Percentiles rank a stretch among this genome's conserved stretches.
Evolutionary conservation across 2,113 vertebrate species (phyloP).

Genomic region (Pyrgilauda ruficollis): DNA sequence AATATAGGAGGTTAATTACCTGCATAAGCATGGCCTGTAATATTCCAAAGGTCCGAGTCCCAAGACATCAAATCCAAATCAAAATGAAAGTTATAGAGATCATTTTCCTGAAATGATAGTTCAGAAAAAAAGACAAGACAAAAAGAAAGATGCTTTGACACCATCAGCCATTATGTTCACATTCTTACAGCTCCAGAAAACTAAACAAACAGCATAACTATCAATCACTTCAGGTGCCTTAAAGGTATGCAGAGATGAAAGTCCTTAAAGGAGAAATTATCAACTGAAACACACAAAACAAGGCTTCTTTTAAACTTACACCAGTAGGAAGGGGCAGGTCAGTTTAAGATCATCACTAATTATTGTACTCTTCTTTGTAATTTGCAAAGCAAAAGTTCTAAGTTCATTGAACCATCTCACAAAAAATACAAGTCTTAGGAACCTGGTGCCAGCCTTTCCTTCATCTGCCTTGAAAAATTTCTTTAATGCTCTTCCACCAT

Average conservation of each 20-base stretch:
- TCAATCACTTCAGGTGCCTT: not conserved
- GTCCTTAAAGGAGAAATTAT: not conserved
- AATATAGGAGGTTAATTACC: conserved; percentile 68
- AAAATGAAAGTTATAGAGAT: conserved; percentile 81
- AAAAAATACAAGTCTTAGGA: not conserved
- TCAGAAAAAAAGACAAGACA: conserved; percentile 17
- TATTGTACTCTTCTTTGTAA: fast-evolving
- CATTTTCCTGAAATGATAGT: conserved; percentile 73
- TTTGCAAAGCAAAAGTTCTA: not conserved
- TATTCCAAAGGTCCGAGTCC: conserved; percentile 74
- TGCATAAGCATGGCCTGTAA: conserved; percentile 70
- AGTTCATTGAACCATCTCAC: not conserved
- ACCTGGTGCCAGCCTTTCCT: not conserved
- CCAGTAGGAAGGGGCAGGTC: not conserved
- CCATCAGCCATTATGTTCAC: not conserved
- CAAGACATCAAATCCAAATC: conserved; percentile 85
- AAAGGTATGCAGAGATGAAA: not conserved
- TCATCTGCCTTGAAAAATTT: not conserved
- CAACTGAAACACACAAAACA: not conserved
- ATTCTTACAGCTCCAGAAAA: not conserved
- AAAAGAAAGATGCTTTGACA: not conserved
- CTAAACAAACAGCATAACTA: not conserved
- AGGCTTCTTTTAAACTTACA: not conserved
- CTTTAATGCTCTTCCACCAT: not conserved
- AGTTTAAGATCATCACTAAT: not conserved